Percentiles rank a stretch among this genome's conserved stretches.
Evolutionary conservation across 35 echinoderm and acorn worm genomes (phyloP).

Genomic region (Apostichopus japonicus): DNA sequence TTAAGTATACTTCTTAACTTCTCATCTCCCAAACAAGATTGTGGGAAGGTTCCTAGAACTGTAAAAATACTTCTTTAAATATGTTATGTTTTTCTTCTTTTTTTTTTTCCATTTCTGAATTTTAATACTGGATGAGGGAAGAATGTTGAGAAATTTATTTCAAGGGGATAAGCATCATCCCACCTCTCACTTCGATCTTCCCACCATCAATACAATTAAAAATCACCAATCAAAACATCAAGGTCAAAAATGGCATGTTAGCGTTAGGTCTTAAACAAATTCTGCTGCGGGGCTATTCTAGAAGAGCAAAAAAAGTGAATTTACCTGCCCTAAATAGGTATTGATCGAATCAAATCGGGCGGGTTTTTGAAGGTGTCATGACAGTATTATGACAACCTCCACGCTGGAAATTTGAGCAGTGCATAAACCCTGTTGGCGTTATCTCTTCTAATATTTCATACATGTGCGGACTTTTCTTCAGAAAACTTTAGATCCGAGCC

Average conservation of each 20-base stretch:
- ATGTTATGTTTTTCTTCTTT: neutral
- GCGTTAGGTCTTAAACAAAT: constrained; percentile 44
- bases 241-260: constrained; percentile 38
- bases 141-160: neutral
- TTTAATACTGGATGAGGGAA: neutral
- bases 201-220: constrained; percentile 32
- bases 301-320: neutral
- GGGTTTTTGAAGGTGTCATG: neutral
- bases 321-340: constrained; percentile 27
- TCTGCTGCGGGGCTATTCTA: neutral
- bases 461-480: too few species aligned
- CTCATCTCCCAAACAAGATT: too few species aligned
- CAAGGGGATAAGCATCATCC: neutral
- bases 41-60: neutral
- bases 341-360: neutral
- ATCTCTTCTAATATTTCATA: constrained; percentile 12
- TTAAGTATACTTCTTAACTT: too few species aligned
- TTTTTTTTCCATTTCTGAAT: neutral
- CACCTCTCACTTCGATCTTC: neutral
- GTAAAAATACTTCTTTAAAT: neutral
- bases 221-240: constrained; percentile 19
- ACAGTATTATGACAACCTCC: constrained; percentile 54
- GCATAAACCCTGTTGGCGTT: constrained; percentile 35
- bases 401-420: constrained; percentile 25
- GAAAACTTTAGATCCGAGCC: too few species aligned